Conservation (phyloP, 2,113 vertebrate species). For the Tenrec ecaudatus region DNA sequence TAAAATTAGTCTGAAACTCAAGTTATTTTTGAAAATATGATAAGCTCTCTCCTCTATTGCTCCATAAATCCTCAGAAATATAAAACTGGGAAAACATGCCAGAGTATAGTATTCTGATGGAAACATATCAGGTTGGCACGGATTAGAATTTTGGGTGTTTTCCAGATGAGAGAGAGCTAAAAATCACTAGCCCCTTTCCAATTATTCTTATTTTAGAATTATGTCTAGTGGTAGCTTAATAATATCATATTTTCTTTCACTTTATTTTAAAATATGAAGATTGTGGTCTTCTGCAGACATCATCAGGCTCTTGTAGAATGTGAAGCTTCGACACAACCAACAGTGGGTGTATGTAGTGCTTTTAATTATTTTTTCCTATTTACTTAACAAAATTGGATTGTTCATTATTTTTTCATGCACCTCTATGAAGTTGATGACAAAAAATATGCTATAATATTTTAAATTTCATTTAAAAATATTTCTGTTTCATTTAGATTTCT, state of each 20-base stretch:
- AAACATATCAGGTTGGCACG: not conserved
- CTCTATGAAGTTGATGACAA: not conserved
- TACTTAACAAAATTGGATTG: not conserved
- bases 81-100: constrained; percentile 16
- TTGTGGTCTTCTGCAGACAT: not conserved
- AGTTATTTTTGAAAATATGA: constrained; percentile 22
- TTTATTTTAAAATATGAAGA: not conserved
- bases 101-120: not conserved
- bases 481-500: no score
- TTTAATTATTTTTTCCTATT: not conserved
- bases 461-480: not conserved
- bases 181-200: not conserved
- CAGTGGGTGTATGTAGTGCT: no score
- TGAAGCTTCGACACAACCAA: no score
- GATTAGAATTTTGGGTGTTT: not conserved
- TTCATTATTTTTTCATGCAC: not conserved
- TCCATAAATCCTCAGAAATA: constrained; percentile 19
- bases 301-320: no score
- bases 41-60: not conserved
- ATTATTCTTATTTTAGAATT: not conserved
- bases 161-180: not conserved
- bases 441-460: not conserved
- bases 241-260: not conserved
- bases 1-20: not conserved
- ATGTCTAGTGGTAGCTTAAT: not conserved